Evolutionary conservation across 2,113 vertebrate species (phyloP).

Genomic region (Girardinichthys multiradiatus): DNA sequence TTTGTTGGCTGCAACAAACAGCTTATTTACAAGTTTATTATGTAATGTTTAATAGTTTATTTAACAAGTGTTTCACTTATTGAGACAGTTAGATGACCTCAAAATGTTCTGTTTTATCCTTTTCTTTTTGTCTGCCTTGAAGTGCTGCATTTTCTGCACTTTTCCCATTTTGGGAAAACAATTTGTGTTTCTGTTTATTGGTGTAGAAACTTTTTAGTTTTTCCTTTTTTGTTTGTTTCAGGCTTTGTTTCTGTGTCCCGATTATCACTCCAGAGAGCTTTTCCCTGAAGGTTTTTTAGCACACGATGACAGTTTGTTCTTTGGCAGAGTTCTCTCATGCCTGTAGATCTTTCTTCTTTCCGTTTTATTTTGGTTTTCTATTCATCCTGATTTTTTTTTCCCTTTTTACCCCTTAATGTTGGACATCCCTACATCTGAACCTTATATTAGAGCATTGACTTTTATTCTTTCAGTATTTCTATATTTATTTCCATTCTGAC

Average conservation of each 20-base stretch:
- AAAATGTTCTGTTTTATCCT: not conserved
- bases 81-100: not conserved
- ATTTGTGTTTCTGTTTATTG: not conserved
- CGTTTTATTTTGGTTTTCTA: not conserved
- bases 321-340: conserved; percentile 9
- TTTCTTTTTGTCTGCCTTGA: not conserved
- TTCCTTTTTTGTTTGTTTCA: conserved; percentile 9
- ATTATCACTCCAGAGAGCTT: not conserved
- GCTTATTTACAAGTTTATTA: not conserved
- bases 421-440: not conserved
- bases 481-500: not conserved
- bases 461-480: not conserved
- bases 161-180: not conserved
- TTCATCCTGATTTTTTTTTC: not conserved
- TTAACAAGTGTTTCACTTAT: not conserved
- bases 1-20: not conserved
- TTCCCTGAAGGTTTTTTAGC: not conserved
- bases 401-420: not conserved
- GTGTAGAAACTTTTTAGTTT: not conserved
- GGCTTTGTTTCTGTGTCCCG: not conserved
- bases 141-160: not conserved
- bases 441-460: not conserved
- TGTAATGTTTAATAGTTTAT: not conserved
- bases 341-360: not conserved
- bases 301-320: conserved; percentile 1